Evolutionary conservation across 1,140 invertebrate genomes (phyloP).

Genomic region (Aphelinus atriplicis): DNA sequence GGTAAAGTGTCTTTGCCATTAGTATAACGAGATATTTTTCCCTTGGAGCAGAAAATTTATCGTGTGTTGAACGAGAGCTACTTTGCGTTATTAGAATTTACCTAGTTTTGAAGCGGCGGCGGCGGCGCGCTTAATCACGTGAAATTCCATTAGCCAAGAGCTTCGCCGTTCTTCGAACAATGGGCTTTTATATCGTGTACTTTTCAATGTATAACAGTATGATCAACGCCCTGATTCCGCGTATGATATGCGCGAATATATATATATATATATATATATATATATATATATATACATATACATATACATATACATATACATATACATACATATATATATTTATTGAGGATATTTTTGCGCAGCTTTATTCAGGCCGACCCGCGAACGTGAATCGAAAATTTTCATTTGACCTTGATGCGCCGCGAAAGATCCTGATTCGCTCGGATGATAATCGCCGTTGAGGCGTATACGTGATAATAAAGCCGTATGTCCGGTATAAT

Average conservation of each 20-base stretch:
- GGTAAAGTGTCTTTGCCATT: too few relatives aligned
- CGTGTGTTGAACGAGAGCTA: not conserved
- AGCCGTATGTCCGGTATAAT: not conserved
- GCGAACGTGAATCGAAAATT: not conserved
- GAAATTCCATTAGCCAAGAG: not conserved
- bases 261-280: too few relatives aligned
- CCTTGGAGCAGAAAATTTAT: constrained; percentile 3
- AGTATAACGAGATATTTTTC: not conserved
- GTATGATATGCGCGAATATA: not conserved
- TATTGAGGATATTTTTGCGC: too few relatives aligned
- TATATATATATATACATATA: too few relatives aligned
- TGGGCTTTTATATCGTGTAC: not conserved
- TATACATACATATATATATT: too few relatives aligned
- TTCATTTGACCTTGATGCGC: constrained; percentile 12
- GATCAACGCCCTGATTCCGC: constrained; percentile 5
- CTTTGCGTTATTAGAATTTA: not conserved
- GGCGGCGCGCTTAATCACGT: not conserved
- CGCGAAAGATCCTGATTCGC: constrained; percentile 9
- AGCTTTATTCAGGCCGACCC: too few relatives aligned
- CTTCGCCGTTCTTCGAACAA: not conserved
- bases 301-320: too few relatives aligned
- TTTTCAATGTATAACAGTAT: not conserved
- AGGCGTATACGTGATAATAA: not conserved
- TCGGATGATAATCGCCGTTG: not conserved
- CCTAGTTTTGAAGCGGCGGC: not conserved